Evolutionary conservation across 2,797 vertebrate species (phyloP).

Genomic region (Darevskia mixta): DNA sequence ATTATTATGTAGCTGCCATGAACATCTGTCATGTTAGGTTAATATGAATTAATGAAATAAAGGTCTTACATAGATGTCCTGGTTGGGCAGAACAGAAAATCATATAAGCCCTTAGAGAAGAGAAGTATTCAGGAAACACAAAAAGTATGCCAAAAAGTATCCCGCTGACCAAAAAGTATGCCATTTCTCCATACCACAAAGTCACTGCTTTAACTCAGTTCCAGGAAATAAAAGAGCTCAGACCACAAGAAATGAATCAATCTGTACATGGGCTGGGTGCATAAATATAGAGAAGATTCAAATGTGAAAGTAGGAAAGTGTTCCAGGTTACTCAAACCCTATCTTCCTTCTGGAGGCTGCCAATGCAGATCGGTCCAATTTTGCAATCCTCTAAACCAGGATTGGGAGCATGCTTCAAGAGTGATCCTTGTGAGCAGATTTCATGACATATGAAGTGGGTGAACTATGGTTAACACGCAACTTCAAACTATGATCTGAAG

Average conservation of each 20-base stretch:
- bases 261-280: background rate
- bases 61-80: background rate
- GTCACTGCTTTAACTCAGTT: background rate
- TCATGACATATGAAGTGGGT: background rate
- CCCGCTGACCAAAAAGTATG: background rate
- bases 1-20: background rate
- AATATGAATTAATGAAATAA: background rate
- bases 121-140: background rate
- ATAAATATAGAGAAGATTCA: background rate
- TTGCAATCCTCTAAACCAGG: background rate
- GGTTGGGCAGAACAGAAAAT: background rate
- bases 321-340: background rate
- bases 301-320: background rate
- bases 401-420: background rate
- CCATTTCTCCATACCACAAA: background rate
- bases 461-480: background rate
- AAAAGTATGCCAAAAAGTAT: background rate
- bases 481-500: background rate
- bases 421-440: background rate
- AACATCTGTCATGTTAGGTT: background rate
- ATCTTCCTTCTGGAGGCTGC: background rate
- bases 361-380: background rate
- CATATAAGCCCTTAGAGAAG: background rate
- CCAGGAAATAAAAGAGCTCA: background rate
- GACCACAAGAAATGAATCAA: background rate